Base-by-base conservation (phyloP, 1,140 invertebrate species). In the Latrodectus geometricus region DNA sequence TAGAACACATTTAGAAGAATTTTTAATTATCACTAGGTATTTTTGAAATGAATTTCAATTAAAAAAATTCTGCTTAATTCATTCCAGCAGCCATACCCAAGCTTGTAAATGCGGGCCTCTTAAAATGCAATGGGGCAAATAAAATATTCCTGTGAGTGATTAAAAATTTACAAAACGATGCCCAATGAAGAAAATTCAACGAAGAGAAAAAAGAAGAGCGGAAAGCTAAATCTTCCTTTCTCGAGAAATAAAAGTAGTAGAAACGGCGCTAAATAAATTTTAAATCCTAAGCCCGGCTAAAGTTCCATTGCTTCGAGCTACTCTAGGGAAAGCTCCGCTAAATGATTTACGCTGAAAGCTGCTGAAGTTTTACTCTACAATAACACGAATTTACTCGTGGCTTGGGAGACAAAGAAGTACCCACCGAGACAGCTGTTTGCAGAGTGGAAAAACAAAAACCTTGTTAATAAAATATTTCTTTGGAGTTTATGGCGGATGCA, bases 221-320 rank as follows among this genome's bases (percentile, higher is more conserved):
- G 65, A 56, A 21, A 23, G 20, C 12, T 54, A 70, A 81, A 81
- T 20, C 49, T 54, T 52, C 68, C 35, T 61, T 61, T 61, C 14
- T 17, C 9, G 20, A 20, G 70, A 81, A 81, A 49, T 72, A 69
- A 81, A 81, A 81, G 20, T 4, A 56, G 48, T 20, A 50, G 17
- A 61, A 54, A 54, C 35, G 54, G 35, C 50, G 54, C 66, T 72
- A 81, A 81, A 81, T 81, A 81, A 81, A 81, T 81, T 81, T 81
- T 81, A 72, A 81, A 81, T 81, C 79, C 11, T 70, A 0, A 12
- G 48, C 56, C 23, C n/a, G 20, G 54, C n/a, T 14, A 61, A 17
- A 54, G 8, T 35, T n/a, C 50, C 48, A 9, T 72, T 21, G n/a
- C 65, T 70, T 11, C 20, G 68, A 15, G 50, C 8, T n/a, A 70